Conservation (phyloP, 2,113 vertebrate genomes). For the Rhynchopsitta pachyrhyncha region DNA sequence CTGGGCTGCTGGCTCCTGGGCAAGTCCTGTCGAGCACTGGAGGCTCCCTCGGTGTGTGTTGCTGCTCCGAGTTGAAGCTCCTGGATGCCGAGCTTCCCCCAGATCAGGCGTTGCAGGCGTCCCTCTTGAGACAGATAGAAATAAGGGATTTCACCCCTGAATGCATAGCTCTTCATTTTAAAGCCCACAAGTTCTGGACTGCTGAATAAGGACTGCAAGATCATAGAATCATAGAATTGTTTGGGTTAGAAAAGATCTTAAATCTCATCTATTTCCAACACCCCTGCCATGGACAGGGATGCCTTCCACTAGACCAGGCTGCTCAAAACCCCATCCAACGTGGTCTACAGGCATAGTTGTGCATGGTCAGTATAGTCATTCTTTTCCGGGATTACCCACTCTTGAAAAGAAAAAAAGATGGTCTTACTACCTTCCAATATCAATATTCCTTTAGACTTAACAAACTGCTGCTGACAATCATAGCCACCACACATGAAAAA, state of each 20-base stretch:
- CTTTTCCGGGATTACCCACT: background rate
- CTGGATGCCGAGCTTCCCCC: too few relatives aligned
- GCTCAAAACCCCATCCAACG: background rate
- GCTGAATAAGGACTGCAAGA: background rate
- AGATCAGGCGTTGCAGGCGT: too few relatives aligned
- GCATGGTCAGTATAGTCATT: background rate
- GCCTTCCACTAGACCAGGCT: background rate
- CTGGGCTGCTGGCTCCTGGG: too few relatives aligned
- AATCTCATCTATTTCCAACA: background rate
- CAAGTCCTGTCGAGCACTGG: too few relatives aligned
- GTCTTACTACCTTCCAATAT: background rate
- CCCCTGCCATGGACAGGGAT: background rate
- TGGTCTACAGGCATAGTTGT: background rate
- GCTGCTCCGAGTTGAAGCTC: too few relatives aligned
- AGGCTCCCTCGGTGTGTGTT: too few relatives aligned
- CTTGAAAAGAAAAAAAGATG: background rate
- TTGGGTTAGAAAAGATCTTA: background rate
- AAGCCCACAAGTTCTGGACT: background rate
- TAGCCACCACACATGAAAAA: background rate
- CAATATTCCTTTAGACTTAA: background rate
- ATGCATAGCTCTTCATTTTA: background rate
- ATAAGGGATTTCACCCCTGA: background rate
- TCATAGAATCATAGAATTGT: background rate
- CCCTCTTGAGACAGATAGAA: fast-evolving
- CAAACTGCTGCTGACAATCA: background rate